phyloP scores from a whole-genome alignment of 53 echinoderm and acorn worm genomes.

The Arbacia lixula region DNA sequence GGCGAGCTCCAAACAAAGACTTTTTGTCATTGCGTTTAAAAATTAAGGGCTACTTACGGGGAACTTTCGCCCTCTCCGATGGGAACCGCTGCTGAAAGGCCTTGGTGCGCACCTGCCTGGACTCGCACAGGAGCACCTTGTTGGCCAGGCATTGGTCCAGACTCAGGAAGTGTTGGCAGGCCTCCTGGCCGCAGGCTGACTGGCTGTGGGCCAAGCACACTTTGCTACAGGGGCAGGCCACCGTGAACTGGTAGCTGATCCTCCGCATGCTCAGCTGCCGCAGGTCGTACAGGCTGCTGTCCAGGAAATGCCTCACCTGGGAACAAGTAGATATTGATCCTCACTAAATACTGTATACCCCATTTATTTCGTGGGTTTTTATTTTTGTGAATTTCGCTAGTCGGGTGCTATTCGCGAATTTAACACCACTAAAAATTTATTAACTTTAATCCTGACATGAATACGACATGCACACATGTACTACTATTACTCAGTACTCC shows the following conservation, averaged over 20 bases:
- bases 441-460: no score
- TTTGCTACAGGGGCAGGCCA: constrained; percentile 73
- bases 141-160: constrained; percentile 81
- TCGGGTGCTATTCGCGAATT: no score
- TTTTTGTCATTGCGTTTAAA: not conserved
- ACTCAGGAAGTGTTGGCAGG: constrained; percentile 80
- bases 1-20: not conserved
- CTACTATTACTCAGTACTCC: no score
- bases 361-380: no score
- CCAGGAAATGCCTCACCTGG: constrained; percentile 81
- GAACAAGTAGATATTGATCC: no score
- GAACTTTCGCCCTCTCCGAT: constrained; percentile 57
- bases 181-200: constrained; percentile 64
- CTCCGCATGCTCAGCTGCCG: constrained; percentile 83
- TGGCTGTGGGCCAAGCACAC: constrained; percentile 60
- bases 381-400: no score
- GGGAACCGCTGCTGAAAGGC: constrained; percentile 88
- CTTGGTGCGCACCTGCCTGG: constrained; percentile 78
- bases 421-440: no score
- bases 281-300: constrained; percentile 73
- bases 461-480: no score
- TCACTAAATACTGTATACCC: no score
- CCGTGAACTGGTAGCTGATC: constrained; percentile 61
- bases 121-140: constrained; percentile 80
- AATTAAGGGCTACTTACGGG: constrained; percentile 26